Conservation (phyloP, 2,113 vertebrate species). For the Calidris pygmaea region DNA sequence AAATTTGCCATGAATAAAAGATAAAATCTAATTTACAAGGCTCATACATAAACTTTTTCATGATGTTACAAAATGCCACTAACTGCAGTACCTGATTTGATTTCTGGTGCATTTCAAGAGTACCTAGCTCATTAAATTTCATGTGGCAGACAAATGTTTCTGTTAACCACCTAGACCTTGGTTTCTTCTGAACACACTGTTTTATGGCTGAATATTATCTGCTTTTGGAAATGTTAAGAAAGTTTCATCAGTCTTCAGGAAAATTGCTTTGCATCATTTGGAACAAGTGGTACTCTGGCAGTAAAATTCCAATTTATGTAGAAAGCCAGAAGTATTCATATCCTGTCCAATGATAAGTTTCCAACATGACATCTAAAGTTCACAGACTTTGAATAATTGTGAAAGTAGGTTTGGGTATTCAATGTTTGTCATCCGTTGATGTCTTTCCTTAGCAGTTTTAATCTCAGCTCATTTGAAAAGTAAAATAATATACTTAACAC, state of each 20-base stretch:
- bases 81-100: neutral
- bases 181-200: neutral
- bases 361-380: neutral
- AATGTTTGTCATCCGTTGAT: neutral
- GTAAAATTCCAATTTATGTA: neutral
- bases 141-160: neutral
- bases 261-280: neutral
- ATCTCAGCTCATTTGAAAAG: neutral
- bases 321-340: neutral
- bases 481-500: neutral
- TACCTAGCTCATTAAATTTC: neutral
- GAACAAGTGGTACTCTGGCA: neutral
- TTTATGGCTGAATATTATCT: neutral
- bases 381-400: neutral
- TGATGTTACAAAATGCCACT: neutral
- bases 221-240: neutral
- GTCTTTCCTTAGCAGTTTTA: neutral
- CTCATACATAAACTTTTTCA: neutral
- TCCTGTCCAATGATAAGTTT: neutral
- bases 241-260: neutral
- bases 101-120: neutral
- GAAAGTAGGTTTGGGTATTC: rapidly evolving
- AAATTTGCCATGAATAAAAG: neutral
- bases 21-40: neutral
- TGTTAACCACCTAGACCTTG: neutral